phyloP scores from a whole-genome alignment of 2,888 invertebrate species.

The Andrena fulva region DNA sequence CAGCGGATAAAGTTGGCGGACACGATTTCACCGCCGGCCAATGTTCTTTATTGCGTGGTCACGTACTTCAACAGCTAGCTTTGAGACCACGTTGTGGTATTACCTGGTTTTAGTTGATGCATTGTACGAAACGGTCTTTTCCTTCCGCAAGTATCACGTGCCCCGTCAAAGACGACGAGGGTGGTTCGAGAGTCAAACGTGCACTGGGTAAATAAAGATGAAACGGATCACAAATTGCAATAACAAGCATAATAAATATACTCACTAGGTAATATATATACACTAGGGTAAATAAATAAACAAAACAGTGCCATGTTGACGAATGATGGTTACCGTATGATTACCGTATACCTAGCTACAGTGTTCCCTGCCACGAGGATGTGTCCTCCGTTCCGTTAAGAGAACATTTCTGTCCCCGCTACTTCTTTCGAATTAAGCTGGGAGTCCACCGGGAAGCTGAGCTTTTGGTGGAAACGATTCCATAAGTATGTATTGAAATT shows the following conservation, averaged over 20 bases:
- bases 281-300: too few relatives aligned
- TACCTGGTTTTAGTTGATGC: slow-evolving; percentile 44
- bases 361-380: too few relatives aligned
- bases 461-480: too few relatives aligned
- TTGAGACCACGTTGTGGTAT: slow-evolving; percentile 53
- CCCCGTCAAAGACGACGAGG: slow-evolving; percentile 3
- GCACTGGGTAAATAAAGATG: background rate
- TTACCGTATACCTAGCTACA: too few relatives aligned
- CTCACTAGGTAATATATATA: too few relatives aligned
- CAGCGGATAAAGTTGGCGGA: slow-evolving; percentile 58
- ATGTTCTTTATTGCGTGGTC: slow-evolving; percentile 70
- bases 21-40: slow-evolving; percentile 59
- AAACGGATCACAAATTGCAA: background rate
- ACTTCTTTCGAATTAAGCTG: too few relatives aligned
- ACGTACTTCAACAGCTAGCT: slow-evolving; percentile 62
- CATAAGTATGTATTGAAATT: too few relatives aligned
- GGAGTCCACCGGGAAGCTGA: too few relatives aligned
- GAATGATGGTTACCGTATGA: too few relatives aligned
- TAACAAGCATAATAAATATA: background rate
- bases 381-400: too few relatives aligned
- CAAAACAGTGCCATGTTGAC: too few relatives aligned
- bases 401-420: too few relatives aligned
- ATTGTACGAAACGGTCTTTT: slow-evolving; percentile 19
- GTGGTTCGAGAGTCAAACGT: slow-evolving; percentile 38
- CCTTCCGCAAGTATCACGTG: background rate